phyloP scores from a whole-genome alignment of 2,888 invertebrate species.

The Sesamia inferens region DNA sequence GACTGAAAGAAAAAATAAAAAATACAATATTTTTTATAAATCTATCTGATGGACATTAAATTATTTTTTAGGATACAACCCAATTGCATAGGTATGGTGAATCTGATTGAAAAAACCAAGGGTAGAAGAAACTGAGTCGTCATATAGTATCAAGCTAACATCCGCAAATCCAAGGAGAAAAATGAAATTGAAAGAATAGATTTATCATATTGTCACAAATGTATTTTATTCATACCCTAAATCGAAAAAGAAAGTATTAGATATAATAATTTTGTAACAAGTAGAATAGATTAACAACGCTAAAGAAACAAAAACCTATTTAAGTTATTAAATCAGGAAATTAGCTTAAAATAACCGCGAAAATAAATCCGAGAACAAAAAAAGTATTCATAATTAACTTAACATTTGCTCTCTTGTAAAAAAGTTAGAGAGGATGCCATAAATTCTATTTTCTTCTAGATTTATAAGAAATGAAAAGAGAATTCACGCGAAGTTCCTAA shows the following conservation, averaged over 20 bases:
- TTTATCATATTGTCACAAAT: too few relatives aligned
- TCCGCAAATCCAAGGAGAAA: not conserved
- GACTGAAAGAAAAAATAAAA: too few relatives aligned
- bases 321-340: constrained; percentile 34
- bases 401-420: constrained; percentile 65
- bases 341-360: constrained; percentile 28
- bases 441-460: constrained; percentile 78
- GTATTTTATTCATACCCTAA: not conserved
- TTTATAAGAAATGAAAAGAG: constrained; percentile 77
- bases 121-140: not conserved
- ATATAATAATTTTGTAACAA: not conserved
- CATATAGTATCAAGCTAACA: too few relatives aligned
- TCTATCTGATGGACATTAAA: too few relatives aligned
- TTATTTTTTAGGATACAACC: too few relatives aligned
- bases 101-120: not conserved
- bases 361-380: constrained; percentile 51
- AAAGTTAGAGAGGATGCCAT: constrained; percentile 70
- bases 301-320: not conserved
- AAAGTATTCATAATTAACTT: constrained; percentile 64
- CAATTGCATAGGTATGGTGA: not conserved
- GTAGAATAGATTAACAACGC: not conserved
- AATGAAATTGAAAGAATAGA: not conserved
- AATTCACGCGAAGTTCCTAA: constrained; percentile 72
- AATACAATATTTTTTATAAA: too few relatives aligned
- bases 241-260: not conserved